These are phyloP conservation scores for Tachysurus vachellii DNA, from an alignment of 2,113 vertebrate species.

Conservation along the genomic window DNA sequence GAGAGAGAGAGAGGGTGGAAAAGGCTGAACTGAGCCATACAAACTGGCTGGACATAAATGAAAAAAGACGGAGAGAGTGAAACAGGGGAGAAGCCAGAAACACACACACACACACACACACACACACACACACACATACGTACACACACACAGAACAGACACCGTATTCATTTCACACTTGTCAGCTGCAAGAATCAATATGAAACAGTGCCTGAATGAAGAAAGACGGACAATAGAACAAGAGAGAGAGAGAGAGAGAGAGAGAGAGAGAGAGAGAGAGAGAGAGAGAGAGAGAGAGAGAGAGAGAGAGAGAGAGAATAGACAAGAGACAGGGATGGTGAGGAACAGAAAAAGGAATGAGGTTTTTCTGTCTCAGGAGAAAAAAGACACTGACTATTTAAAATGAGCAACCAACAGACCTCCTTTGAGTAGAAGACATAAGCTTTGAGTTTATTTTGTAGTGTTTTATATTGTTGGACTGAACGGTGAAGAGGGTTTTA, in stretches of 20 bases:
- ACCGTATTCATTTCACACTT: conserved; percentile 60
- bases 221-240: conserved; percentile 55
- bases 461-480: neutral
- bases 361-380: conserved; percentile 7
- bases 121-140: neutral
- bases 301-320: conserved; percentile 1
- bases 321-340: conserved; percentile 7
- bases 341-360: conserved; percentile 12
- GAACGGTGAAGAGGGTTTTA: neutral
- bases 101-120: conserved; percentile 2
- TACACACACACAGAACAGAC: conserved; percentile 50
- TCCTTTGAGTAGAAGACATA: neutral
- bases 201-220: conserved; percentile 53
- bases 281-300: conserved; percentile 16
- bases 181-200: conserved; percentile 58
- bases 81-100: conserved; percentile 18
- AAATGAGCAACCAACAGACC: conserved; percentile 33
- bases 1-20: conserved; percentile 15
- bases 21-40: neutral
- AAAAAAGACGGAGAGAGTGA: conserved; percentile 6
- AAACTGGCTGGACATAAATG: conserved; percentile 8
- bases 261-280: conserved; percentile 33
- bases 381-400: conserved; percentile 17
- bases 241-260: conserved; percentile 21
- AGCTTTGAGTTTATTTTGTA: conserved; percentile 1